Conservation (phyloP, 2,113 vertebrate genomes). For the Pelodiscus sinensis region DNA sequence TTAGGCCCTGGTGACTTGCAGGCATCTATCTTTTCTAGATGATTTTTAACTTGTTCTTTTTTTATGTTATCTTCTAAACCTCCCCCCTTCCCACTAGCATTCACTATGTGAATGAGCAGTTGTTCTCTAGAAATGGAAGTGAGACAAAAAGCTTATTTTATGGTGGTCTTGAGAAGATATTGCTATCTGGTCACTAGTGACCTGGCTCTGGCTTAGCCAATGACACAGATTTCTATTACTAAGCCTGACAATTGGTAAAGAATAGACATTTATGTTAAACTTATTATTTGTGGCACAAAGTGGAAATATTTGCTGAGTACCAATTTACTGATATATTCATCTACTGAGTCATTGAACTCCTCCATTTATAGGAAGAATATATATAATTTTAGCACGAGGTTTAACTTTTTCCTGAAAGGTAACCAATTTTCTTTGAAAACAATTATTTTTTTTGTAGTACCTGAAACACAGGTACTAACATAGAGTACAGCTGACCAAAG, state of each 20-base stretch:
- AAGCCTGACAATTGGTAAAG: neutral
- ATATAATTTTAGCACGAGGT: neutral
- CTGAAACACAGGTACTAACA: neutral
- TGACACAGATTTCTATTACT: neutral
- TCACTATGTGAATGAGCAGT: neutral
- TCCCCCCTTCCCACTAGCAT: too few species aligned
- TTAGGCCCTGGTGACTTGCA: too few species aligned
- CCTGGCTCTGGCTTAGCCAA: neutral
- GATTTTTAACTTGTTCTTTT: too few species aligned
- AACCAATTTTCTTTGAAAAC: fast-evolving
- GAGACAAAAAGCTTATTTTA: neutral
- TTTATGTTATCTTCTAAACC: too few species aligned
- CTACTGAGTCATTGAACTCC: neutral
- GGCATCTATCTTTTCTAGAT: too few species aligned
- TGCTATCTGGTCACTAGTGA: neutral
- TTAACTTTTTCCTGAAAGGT: neutral
- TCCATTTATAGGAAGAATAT: neutral
- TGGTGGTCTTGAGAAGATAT: neutral
- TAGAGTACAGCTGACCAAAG: neutral
- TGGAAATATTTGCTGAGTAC: neutral
- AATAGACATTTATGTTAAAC: neutral
- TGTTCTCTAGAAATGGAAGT: neutral
- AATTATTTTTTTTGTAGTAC: neutral
- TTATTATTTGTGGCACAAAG: neutral
- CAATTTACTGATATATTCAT: neutral